Base-by-base conservation (phyloP, 1,140 invertebrate species). In the Caenorhabditis remanei region DNA sequence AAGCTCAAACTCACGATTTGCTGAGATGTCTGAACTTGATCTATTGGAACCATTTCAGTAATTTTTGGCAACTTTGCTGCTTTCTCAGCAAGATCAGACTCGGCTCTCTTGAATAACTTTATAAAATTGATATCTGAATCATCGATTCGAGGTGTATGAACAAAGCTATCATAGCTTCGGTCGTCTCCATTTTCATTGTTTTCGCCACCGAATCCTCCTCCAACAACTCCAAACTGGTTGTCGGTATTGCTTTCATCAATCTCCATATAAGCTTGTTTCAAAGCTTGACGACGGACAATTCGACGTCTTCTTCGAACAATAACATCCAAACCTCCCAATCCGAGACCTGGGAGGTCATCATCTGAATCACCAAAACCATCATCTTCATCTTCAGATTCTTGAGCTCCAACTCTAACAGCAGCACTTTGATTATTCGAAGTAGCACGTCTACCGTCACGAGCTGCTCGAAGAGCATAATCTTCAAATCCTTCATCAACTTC, bases 191-290 rank as follows among this genome's bases (percentile, higher is more conserved):
- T 8, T 6, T 40, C 19, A 21, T 32, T 14, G 24, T 50, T n/a
- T 48, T n/a, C 46, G 46, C 41, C 6, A n/a, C 71, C 71, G n/a
- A 79, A 79, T 79, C 71, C 71, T 32, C 71, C 71, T 13, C 14
- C 46, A 4, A 24, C 14, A 24, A 13, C 9, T 21, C 71, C 71
- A 4, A 41, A 46, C 5, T 19, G 14, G 4, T 71, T 41, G 6
- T 71, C 71, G 9, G 46, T 32, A 32, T 32, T 32, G 32, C 32
- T 32, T 32, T 40, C 71, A 24, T 79, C 19, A 32, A 32, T 4
- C 8, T 79, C 71, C 5, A 79, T n/a, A 5, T 79, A 24, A n/a
- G 71, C 71, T 24, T 79, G 71, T 53, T 79, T 79, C 4, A 79
- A n/a, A 46, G 71, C 71, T 11, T 50, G 9, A 50, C 21, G 71